Evolutionary conservation across 64 coral and sea anemone species (phyloP).

Genomic region (Dendrophyllia cribrosa): DNA sequence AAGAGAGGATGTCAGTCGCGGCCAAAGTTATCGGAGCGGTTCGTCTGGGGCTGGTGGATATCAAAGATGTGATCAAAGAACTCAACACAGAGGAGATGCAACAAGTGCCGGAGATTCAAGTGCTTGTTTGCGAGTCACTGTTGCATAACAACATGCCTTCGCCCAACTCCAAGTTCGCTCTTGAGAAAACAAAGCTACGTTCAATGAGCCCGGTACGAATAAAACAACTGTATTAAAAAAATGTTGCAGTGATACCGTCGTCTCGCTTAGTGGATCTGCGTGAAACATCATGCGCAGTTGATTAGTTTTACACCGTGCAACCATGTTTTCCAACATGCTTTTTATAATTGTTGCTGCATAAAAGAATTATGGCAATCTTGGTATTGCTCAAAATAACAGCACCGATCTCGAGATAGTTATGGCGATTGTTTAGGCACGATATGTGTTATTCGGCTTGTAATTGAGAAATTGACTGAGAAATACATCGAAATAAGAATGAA

Average conservation of each 20-base stretch:
- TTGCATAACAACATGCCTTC: background rate
- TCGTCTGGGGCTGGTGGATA: background rate
- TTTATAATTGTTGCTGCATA: no score
- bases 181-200: background rate
- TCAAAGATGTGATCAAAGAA: background rate
- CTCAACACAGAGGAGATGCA: background rate
- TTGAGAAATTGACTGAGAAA: no score
- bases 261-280: background rate
- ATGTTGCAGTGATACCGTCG: no score
- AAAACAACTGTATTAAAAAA: no score
- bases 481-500: no score
- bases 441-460: no score
- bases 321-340: no score
- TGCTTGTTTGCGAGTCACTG: background rate
- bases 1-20: constrained; percentile 13
- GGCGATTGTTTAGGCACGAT: no score
- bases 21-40: background rate
- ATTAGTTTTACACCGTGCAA: no score
- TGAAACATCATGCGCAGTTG: background rate
- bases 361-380: no score
- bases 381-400: no score
- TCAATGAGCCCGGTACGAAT: background rate
- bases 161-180: background rate
- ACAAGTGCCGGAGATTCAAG: background rate
- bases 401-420: no score